Evolutionary conservation across 2,888 invertebrate genomes (phyloP).

Genomic region (Hydropsyche betteni): DNA sequence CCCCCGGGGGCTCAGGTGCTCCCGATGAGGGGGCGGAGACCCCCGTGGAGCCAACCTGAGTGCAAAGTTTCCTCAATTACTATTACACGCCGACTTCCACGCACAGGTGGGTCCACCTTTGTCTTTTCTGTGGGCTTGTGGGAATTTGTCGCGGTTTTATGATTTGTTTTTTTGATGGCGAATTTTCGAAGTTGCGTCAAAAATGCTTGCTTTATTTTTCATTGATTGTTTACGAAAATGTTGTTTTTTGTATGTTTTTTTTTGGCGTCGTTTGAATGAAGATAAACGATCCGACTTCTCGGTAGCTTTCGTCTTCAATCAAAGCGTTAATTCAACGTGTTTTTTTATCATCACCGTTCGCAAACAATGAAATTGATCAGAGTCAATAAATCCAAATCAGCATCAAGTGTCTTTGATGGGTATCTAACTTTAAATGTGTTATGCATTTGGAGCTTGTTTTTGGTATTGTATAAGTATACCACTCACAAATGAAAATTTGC

Average conservation of each 20-base stretch:
- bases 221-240: neutral
- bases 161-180: no score
- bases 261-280: neutral
- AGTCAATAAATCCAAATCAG: conserved; percentile 10
- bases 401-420: neutral
- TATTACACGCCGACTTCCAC: conserved; percentile 30
- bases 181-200: neutral
- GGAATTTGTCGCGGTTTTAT: no score
- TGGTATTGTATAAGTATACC: no score
- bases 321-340: neutral
- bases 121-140: no score
- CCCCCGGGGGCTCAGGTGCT: conserved; percentile 44
- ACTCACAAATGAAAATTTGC: no score
- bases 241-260: neutral
- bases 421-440: no score
- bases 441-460: no score
- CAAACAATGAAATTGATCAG: conserved; percentile 13
- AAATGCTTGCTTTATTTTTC: neutral
- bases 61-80: conserved; percentile 40
- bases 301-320: no score
- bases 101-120: neutral
- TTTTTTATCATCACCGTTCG: neutral
- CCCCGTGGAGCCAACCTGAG: conserved; percentile 47
- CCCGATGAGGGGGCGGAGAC: conserved; percentile 37
- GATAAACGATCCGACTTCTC: neutral